These are phyloP conservation scores for Ophiothrix spiculata DNA, from an alignment of 35 echinoderm and acorn worm species.

Conservation along the genomic window DNA sequence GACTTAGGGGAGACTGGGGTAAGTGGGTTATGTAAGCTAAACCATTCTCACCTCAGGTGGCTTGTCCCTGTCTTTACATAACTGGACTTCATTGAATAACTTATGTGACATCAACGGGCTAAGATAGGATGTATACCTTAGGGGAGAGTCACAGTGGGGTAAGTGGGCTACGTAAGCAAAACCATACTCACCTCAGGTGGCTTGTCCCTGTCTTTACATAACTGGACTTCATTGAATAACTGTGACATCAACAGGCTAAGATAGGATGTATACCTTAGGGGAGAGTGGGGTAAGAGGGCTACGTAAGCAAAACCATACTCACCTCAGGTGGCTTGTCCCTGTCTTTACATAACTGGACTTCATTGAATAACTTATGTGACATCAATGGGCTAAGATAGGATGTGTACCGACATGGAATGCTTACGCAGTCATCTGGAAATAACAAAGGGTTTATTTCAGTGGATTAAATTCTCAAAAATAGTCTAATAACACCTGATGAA, in stretches of 20 bases:
- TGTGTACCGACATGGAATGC: constrained; percentile 91
- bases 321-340: constrained; percentile 94
- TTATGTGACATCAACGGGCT: constrained; percentile 97
- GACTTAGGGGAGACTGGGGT: constrained; percentile 35
- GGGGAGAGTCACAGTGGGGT: too few species aligned
- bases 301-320: constrained; percentile 19
- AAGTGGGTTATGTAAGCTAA: neutral
- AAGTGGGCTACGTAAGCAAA: too few species aligned
- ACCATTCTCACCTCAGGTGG: constrained; percentile 92
- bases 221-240: constrained; percentile 96
- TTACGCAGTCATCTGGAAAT: constrained; percentile 83
- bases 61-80: constrained; percentile 99
- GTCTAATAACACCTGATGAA: too few species aligned
- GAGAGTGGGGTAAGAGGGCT: too few species aligned
- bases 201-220: constrained; percentile 99
- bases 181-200: constrained; percentile 93
- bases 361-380: constrained; percentile 99
- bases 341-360: constrained; percentile 97
- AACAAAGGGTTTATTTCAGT: too few species aligned
- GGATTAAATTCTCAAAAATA: too few species aligned
- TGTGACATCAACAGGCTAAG: constrained; percentile 94
- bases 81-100: constrained; percentile 96
- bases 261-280: constrained; percentile 86
- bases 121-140: constrained; percentile 93
- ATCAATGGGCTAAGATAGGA: constrained; percentile 94